Evolutionary conservation across 2,113 vertebrate genomes (phyloP), one percentile per base, ranked within the genome.

Genomic region (Odocoileus virginianus): DNA sequence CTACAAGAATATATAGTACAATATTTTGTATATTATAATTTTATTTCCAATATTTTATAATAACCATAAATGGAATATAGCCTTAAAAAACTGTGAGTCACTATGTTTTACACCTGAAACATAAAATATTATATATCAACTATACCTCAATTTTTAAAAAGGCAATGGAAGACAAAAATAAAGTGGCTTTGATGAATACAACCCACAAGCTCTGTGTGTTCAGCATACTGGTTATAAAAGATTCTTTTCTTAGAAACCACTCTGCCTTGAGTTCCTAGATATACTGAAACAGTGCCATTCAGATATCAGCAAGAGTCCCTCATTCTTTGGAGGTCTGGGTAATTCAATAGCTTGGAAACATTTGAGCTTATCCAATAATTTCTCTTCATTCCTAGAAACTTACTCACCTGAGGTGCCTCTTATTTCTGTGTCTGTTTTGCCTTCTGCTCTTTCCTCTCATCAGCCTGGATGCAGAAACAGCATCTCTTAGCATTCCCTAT

Each of bases 191-290:
- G 47, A 82, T 60, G 43, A 45, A 47, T 27, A 93, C 43, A 95
- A 47, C 52, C 40, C 90, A 67, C 21, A 79, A 52, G 15, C 40
- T 87, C 55, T 64, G 25, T 30, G 55, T 78, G 55, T 40, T 83
- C 52, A 61, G 60, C 81, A 58, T 45, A 57, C 64, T 45, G 45
- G 47, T 84, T 92, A 55, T n/a, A 17, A 67, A 71, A 45, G 40
- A 89, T 81, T 95, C 27, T 79, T 97, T 95, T 91, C 89, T 83
- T 88, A 78, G 58, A 67, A 93, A 54, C 57, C 57, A 79, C 43
- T 79, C 36, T 93, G 55, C 47, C 64, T 82, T 67, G 50, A 64
- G 55, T 78, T 78, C 67, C 40, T 88, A 76, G 50, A 52, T 43
- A 19, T 12, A 23, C 21, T 36, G 67, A 17, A 14, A 50, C 27